Conservation (phyloP, 2,797 vertebrate genomes). For the Periophthalmus magnuspinnatus region DNA sequence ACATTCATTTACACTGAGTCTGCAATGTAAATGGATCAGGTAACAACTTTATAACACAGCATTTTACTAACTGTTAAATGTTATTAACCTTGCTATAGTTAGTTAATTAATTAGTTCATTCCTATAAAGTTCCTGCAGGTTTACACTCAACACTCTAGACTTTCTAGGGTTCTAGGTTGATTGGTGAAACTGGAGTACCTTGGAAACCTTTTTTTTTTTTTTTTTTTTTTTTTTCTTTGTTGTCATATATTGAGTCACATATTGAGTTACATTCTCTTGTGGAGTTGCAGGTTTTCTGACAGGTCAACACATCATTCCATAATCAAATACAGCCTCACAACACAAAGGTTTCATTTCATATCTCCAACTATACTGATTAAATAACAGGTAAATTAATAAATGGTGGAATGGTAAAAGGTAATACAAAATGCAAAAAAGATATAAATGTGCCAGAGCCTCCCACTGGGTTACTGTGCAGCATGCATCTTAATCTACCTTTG, state of each 20-base stretch:
- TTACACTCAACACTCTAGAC: background rate
- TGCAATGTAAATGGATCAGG: background rate
- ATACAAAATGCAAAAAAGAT: background rate
- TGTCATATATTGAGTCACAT: background rate
- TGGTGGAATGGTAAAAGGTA: background rate
- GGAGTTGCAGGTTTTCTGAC: background rate
- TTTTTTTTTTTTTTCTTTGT: background rate
- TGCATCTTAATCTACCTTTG: constrained; percentile 1
- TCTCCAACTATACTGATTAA: background rate
- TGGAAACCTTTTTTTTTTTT: too few species aligned
- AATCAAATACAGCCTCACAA: background rate
- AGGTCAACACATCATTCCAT: background rate
- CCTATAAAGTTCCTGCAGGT: too few species aligned
- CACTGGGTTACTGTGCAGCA: background rate
- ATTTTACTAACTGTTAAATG: background rate
- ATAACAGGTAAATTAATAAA: background rate
- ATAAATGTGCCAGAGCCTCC: background rate
- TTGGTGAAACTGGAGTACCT: too few species aligned
- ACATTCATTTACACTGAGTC: background rate
- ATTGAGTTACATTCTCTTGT: background rate
- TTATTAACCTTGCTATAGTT: background rate
- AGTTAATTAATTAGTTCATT: too few species aligned
- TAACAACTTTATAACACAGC: background rate
- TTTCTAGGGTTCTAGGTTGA: background rate
- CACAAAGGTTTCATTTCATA: background rate